phyloP scores from a whole-genome alignment of 2,113 vertebrate genomes.

The Myotis lucifugus region DNA sequence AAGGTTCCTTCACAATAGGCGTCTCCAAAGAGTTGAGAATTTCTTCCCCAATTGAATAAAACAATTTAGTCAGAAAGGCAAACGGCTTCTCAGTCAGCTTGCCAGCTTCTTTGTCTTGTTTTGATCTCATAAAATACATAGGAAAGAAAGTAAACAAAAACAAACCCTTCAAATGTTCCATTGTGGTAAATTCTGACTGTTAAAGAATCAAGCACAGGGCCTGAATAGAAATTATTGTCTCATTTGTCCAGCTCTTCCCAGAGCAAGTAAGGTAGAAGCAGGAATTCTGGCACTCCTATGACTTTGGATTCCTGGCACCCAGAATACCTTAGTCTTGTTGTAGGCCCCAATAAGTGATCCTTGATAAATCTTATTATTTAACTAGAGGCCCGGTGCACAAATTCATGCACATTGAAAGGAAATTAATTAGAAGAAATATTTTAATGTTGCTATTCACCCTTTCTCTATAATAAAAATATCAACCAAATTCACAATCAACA shows the following conservation, averaged over 20 bases:
- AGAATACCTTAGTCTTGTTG: background rate
- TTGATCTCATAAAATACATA: slow-evolving; percentile 31
- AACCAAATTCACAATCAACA: too few relatives aligned
- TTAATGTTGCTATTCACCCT: too few relatives aligned
- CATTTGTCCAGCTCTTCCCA: background rate
- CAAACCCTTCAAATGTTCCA: background rate
- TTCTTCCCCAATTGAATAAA: background rate
- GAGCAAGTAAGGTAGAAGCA: background rate
- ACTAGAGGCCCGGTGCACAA: too few relatives aligned
- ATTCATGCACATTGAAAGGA: too few relatives aligned
- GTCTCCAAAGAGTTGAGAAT: background rate
- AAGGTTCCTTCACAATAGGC: background rate
- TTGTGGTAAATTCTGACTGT: background rate
- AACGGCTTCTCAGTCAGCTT: background rate
- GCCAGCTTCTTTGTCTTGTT: slow-evolving; percentile 12
- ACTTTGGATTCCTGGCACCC: background rate
- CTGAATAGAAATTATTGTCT: background rate
- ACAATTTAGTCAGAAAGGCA: background rate
- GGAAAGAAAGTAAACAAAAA: slow-evolving; percentile 52
- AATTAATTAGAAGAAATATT: too few relatives aligned
- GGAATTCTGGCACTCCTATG: too few relatives aligned
- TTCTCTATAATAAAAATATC: too few relatives aligned
- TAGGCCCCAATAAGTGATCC: background rate
- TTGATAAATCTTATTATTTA: background rate
- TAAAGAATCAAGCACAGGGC: background rate